These are phyloP conservation scores for Gasterosteus nipponicus DNA, from an alignment of 2,113 vertebrate species.

Conservation along the genomic window DNA sequence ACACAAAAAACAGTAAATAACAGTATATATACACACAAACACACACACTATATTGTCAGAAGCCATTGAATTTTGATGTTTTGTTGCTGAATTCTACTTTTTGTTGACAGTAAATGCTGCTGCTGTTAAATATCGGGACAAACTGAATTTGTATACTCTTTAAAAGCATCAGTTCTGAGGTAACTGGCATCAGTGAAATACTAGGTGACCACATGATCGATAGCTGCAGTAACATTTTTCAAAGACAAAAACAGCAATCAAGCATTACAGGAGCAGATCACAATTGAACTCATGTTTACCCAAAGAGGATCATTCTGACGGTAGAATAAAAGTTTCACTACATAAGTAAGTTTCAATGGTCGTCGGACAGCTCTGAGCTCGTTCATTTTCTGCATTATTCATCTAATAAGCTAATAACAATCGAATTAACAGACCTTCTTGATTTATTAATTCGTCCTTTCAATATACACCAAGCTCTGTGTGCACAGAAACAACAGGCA, in stretches of 20 bases:
- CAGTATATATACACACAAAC: no score
- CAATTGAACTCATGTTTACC: slow-evolving; percentile 33
- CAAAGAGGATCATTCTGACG: slow-evolving; percentile 26
- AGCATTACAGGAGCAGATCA: slow-evolving; percentile 33
- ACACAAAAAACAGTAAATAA: no score
- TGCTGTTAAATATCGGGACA: fast-evolving
- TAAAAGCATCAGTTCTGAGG: neutral
- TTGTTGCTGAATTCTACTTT: neutral
- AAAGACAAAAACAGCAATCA: neutral
- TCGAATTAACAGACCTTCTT: slow-evolving; percentile 9
- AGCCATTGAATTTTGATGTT: neutral
- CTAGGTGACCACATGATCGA: slow-evolving; percentile 1
- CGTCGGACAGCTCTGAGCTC: slow-evolving; percentile 21
- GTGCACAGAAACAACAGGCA: slow-evolving; percentile 5
- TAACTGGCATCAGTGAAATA: slow-evolving; percentile 12
- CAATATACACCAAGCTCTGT: slow-evolving; percentile 8
- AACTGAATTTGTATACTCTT: neutral
- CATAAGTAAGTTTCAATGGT: slow-evolving; percentile 44
- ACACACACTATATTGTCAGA: neutral
- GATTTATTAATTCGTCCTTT: slow-evolving; percentile 15
- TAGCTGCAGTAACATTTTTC: slow-evolving; percentile 25
- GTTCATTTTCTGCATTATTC: slow-evolving; percentile 49
- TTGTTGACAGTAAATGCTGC: neutral
- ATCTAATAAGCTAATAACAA: slow-evolving; percentile 30
- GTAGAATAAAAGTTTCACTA: slow-evolving; percentile 56